Evolutionary conservation across 1,140 invertebrate genomes (phyloP).

Genomic region (Trichonephila inaurata): DNA sequence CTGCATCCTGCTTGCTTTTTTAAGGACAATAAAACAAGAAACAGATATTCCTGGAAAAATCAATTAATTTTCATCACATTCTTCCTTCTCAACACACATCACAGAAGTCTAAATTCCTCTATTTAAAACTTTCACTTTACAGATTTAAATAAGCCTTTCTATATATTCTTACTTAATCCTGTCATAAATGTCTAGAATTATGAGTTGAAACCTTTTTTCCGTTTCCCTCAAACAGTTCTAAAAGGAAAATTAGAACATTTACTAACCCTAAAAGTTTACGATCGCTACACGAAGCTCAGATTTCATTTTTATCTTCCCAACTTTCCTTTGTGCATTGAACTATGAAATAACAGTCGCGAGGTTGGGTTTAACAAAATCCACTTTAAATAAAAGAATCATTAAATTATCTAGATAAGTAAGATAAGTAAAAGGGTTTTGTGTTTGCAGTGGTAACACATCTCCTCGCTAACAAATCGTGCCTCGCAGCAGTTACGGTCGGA

Average conservation of each 20-base stretch:
- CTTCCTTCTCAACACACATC: too few relatives aligned
- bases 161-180: not conserved
- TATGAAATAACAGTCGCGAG: not conserved
- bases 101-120: too few relatives aligned
- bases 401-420: not conserved
- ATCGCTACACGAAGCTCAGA: not conserved
- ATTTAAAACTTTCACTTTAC: not conserved
- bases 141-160: not conserved
- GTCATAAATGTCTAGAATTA: not conserved
- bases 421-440: not conserved
- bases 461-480: not conserved
- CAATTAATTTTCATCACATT: too few relatives aligned
- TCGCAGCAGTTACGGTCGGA: not conserved
- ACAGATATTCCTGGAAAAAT: too few relatives aligned
- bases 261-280: not conserved
- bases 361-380: not conserved
- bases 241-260: not conserved
- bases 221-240: not conserved
- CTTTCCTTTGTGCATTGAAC: not conserved
- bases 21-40: too few relatives aligned
- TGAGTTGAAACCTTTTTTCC: not conserved
- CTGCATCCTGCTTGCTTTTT: too few relatives aligned
- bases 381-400: constrained; percentile 14
- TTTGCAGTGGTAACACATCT: not conserved
- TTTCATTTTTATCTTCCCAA: not conserved